Percentiles rank a stretch among this genome's conserved stretches.
phyloP scores from a whole-genome alignment of 1,140 invertebrate genomes.

The Octopus bimaculoides region DNA sequence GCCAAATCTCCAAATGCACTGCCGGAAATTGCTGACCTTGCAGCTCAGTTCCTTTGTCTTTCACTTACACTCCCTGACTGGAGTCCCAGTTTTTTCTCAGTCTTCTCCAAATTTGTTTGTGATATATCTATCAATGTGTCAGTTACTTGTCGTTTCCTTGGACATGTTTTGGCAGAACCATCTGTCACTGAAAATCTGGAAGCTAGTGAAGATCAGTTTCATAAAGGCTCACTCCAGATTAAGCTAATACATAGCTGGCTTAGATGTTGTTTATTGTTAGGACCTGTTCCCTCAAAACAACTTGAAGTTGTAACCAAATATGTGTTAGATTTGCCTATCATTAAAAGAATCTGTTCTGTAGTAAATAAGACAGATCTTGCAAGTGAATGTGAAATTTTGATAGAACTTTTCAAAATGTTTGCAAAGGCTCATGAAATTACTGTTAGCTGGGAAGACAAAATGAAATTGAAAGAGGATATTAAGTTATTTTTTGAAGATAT shows the following conservation, averaged over 20 bases:
- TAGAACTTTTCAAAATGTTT: slow-evolving; percentile 2
- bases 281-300: not conserved
- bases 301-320: not conserved
- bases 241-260: not conserved
- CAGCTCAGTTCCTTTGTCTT: slow-evolving; percentile 29
- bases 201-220: not conserved
- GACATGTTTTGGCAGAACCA: not conserved
- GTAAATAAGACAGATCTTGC: not conserved
- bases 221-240: not conserved
- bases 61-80: slow-evolving; percentile 1
- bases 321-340: not conserved
- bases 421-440: not conserved
- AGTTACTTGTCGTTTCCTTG: not conserved
- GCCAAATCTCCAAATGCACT: slow-evolving; percentile 33
- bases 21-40: slow-evolving; percentile 33
- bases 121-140: not conserved
- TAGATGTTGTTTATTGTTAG: not conserved
- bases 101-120: not conserved
- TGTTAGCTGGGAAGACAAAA: not conserved
- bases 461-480: not conserved
- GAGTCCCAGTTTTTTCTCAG: not conserved
- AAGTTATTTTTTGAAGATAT: not conserved
- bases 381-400: not conserved
- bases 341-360: not conserved
- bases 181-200: not conserved